These are phyloP conservation scores for Phenacoccus solenopsis DNA, from an alignment of 1,140 invertebrate species.

Conservation along the genomic window DNA sequence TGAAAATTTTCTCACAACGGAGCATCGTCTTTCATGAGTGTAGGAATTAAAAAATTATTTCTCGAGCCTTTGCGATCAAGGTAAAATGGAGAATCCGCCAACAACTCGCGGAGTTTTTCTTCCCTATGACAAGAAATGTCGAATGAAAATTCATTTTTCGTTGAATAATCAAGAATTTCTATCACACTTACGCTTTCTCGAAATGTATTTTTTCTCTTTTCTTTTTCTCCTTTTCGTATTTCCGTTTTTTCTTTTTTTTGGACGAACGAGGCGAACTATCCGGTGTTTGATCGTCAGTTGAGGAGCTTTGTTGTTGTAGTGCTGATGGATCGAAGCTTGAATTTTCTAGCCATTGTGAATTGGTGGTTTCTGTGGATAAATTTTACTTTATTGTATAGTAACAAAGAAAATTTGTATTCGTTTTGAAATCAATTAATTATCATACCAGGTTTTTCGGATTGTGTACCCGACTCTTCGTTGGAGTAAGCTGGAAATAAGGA, in stretches of 20 bases:
- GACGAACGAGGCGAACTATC: not conserved
- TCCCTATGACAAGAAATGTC: not conserved
- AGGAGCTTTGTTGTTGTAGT: too few species aligned
- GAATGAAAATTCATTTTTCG: not conserved
- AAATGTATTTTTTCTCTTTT: not conserved
- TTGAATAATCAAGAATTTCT: not conserved
- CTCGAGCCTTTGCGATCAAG: not conserved
- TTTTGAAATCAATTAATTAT: not conserved
- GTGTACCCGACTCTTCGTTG: not conserved
- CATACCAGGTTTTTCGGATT: not conserved
- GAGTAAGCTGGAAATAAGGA: not conserved
- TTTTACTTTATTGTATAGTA: too few species aligned
- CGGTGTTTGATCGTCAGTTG: not conserved
- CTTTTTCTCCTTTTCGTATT: not conserved
- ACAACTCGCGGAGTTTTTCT: not conserved
- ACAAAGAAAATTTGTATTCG: not conserved
- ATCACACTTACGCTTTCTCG: not conserved
- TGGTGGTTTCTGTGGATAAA: not conserved
- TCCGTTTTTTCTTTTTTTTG: not conserved
- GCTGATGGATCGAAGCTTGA: not conserved
- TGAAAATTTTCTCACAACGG: not conserved
- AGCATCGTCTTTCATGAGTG: slow-evolving; percentile 4
- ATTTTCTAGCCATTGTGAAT: not conserved
- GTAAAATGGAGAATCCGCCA: not conserved
- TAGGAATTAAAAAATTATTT: slow-evolving; percentile 4